These are phyloP conservation scores for Hippasteria phrygiana DNA, from an alignment of 53 echinoderm and acorn worm genomes.

Conservation along the genomic window DNA sequence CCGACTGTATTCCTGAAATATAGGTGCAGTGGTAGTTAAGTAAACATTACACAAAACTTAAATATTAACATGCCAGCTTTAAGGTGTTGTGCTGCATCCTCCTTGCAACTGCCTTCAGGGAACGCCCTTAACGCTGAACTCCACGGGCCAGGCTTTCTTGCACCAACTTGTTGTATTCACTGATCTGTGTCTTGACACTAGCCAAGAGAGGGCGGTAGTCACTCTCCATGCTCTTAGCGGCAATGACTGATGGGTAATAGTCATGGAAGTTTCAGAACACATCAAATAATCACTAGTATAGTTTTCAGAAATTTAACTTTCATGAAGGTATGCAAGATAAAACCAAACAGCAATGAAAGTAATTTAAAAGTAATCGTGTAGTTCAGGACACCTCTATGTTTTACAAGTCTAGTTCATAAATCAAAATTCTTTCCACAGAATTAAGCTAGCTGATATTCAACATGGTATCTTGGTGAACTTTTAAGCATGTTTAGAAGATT, in stretches of 20 bases:
- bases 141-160: slow-evolving; percentile 87
- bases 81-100: neutral
- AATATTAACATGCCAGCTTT: neutral
- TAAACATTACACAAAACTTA: neutral
- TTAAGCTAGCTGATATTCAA: too few relatives aligned
- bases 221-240: slow-evolving; percentile 94
- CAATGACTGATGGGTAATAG: slow-evolving; percentile 78
- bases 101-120: neutral
- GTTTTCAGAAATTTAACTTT: too few relatives aligned
- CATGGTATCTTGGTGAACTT: too few relatives aligned
- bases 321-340: too few relatives aligned
- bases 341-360: too few relatives aligned
- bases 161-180: slow-evolving; percentile 87
- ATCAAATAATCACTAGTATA: neutral
- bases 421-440: too few relatives aligned
- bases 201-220: slow-evolving; percentile 96
- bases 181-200: slow-evolving; percentile 78
- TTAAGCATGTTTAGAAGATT: neutral
- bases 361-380: neutral
- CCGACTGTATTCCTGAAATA: too few relatives aligned
- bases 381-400: neutral
- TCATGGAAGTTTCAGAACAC: neutral
- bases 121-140: slow-evolving; percentile 69
- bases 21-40: neutral
- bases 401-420: too few relatives aligned